phyloP scores from a whole-genome alignment of 2,797 vertebrate species.

The Esox masquinongy region DNA sequence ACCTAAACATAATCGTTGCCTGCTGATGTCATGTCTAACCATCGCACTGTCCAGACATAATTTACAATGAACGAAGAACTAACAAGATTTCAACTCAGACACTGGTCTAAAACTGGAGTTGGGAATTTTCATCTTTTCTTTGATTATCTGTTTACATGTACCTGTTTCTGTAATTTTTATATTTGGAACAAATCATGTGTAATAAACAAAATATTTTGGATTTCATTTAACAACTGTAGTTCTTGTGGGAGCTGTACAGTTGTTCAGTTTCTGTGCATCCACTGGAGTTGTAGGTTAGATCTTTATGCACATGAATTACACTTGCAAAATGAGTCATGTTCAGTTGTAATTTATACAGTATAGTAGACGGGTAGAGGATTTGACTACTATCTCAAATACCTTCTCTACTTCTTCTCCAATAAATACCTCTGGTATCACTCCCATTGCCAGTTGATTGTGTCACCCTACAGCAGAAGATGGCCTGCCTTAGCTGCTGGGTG shows the following conservation, averaged over 20 bases:
- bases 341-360: neutral
- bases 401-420: neutral
- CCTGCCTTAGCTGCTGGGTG: conserved; percentile 58
- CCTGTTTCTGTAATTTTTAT: neutral
- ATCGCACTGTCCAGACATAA: conserved; percentile 7
- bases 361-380: conserved; percentile 27
- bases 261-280: neutral
- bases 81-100: neutral
- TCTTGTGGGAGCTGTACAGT: neutral
- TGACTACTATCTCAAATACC: conserved; percentile 53
- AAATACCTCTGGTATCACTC: neutral
- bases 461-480: conserved; percentile 41
- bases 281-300: too few relatives aligned
- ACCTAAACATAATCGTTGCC: conserved; percentile 10
- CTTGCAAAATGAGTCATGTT: neutral
- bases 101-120: neutral
- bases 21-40: conserved; percentile 7
- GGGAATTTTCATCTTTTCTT: neutral
- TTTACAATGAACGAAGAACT: neutral
- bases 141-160: neutral
- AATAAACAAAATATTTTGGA: neutral
- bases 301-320: neutral
- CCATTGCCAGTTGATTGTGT: conserved; percentile 2
- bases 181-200: neutral
- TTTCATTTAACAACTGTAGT: neutral